Percentiles rank a stretch among this genome's conserved stretches.
These are phyloP conservation scores for Neotragus pygmaeus DNA, from an alignment of 2,113 vertebrate genomes.

Conservation along the genomic window DNA sequence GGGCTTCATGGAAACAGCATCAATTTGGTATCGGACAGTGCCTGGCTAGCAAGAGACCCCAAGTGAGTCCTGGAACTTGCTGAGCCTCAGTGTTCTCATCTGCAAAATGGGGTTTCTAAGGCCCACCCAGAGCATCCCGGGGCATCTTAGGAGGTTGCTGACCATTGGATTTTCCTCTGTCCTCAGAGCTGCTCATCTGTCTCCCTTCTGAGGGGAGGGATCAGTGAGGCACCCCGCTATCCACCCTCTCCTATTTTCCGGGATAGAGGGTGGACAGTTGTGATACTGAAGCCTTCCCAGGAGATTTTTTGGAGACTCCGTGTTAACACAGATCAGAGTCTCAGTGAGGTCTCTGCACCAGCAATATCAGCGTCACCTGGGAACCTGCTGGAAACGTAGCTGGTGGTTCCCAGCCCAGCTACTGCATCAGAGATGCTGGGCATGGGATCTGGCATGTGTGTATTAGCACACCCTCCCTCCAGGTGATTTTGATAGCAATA, in stretches of 20 bases:
- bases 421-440: not conserved
- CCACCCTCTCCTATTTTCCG: not conserved
- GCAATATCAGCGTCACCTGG: rapidly evolving
- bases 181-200: not conserved
- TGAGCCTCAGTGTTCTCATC: not conserved
- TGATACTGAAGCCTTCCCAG: rapidly evolving
- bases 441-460: not conserved
- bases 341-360: not conserved
- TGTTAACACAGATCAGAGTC: too few relatives aligned
- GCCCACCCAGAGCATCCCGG: not conserved
- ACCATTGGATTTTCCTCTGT: not conserved
- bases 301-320: rapidly evolving
- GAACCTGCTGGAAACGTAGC: not conserved
- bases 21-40: not conserved
- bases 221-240: rapidly evolving
- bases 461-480: too few relatives aligned
- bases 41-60: not conserved
- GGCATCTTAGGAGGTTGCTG: not conserved
- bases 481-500: too few relatives aligned
- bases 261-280: not conserved
- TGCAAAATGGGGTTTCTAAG: not conserved
- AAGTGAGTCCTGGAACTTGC: not conserved
- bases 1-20: not conserved
- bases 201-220: not conserved
- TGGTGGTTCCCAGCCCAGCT: not conserved